These are phyloP conservation scores for Parus major DNA, from an alignment of 2,113 vertebrate genomes.

Conservation along the genomic window DNA sequence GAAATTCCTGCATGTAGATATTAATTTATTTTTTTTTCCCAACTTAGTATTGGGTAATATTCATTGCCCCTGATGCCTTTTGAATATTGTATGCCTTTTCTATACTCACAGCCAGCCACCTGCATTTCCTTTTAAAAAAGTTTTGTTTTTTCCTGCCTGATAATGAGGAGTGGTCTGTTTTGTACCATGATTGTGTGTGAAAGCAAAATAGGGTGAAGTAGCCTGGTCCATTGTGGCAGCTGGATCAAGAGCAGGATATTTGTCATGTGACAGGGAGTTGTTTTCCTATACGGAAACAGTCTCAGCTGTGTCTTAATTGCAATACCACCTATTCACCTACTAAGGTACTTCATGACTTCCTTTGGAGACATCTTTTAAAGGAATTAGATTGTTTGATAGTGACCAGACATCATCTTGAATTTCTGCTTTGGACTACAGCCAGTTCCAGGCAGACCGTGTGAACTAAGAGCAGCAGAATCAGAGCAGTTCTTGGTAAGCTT, in stretches of 20 bases:
- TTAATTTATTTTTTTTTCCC: background rate
- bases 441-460: background rate
- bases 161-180: background rate
- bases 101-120: background rate
- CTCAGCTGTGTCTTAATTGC: constrained; percentile 9
- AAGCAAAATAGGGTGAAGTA: background rate
- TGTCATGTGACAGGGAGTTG: constrained; percentile 5
- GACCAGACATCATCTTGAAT: background rate
- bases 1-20: background rate
- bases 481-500: background rate
- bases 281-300: constrained; percentile 15
- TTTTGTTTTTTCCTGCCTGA: constrained; percentile 17
- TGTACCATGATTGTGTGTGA: background rate
- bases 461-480: background rate
- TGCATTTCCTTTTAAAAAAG: background rate
- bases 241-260: background rate
- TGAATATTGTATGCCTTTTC: background rate
- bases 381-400: constrained; percentile 18
- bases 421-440: constrained; percentile 1
- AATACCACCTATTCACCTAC: background rate
- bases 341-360: background rate
- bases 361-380: constrained; percentile 40
- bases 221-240: background rate
- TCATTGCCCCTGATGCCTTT: background rate
- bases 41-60: background rate